Evolutionary conservation across 2,797 vertebrate species (phyloP).

Genomic region (Aulostomus chinensis): DNA sequence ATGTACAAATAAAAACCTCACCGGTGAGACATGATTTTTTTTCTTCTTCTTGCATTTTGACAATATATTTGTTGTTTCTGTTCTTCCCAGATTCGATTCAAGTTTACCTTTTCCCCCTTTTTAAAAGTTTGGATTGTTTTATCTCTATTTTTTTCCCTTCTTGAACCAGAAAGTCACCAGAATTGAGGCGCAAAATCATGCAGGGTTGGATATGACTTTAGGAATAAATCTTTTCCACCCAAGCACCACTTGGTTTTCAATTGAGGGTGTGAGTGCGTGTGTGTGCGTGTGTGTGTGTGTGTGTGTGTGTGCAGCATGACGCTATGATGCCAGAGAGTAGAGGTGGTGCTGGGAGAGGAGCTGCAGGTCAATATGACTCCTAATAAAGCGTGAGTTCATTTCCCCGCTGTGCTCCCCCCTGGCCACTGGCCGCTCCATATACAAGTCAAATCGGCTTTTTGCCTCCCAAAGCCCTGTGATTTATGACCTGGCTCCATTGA

Average conservation of each 20-base stretch:
- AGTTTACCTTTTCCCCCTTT: constrained; percentile 55
- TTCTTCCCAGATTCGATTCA: constrained; percentile 65
- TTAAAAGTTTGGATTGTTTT: constrained; percentile 59
- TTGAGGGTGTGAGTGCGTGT: too few relatives aligned
- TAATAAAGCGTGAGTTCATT: constrained; percentile 86
- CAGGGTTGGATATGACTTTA: constrained; percentile 41
- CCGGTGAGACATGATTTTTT: constrained; percentile 58
- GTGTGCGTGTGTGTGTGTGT: too few relatives aligned
- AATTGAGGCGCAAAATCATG: constrained; percentile 28
- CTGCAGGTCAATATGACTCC: constrained; percentile 81
- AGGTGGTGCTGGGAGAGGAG: constrained; percentile 61
- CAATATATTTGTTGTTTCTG: constrained; percentile 73
- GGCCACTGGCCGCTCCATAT: constrained; percentile 86
- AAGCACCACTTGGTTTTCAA: constrained; percentile 45
- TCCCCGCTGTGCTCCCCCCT: constrained; percentile 73
- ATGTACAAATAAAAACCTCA: constrained; percentile 78
- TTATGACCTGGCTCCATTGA: constrained; percentile 96
- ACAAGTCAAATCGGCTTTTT: constrained; percentile 96
- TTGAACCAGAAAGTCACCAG: constrained; percentile 37
- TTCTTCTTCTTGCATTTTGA: constrained; percentile 52
- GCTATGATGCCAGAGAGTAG: constrained; percentile 40
- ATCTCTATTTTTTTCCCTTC: constrained; percentile 27
- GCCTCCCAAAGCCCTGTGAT: constrained; percentile 91
- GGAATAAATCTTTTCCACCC: constrained; percentile 56
- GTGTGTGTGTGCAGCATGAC: constrained; percentile 44